Evolutionary conservation across 2,113 vertebrate species (phyloP), one percentile per base, ranked within the genome.

Genomic region (Pseudorasbora parva): DNA sequence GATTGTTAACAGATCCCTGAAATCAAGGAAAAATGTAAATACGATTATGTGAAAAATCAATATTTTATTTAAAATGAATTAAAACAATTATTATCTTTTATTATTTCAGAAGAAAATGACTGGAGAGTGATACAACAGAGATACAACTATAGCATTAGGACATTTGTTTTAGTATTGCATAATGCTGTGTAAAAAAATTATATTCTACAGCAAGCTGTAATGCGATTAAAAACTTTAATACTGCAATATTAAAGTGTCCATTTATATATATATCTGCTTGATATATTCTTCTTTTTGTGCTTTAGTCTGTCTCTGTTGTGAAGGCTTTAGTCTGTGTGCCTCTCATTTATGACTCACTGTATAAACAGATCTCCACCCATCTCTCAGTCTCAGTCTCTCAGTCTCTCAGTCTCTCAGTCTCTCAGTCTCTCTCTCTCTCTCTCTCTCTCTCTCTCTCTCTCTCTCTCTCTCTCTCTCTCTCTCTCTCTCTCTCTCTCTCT

Each of bases 311-410:
- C 81, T 85, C 77, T 87, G 78, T 87, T 57, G 78, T 11, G 37
- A 54, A 41, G 21, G 66, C 72, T 49, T 77, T 81, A 80, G 60
- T 76, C 71, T 49, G 10, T 62, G 54, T 49, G 57, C 72, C 57
- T 85, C 62, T 76, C 37, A 76, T 23, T 21, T 5, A 82, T 88
- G 85, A 88, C 73, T 87, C 86, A 88, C 64, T 82, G 83, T 84
- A 47, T 81, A 87, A 85, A 85, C 83, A 84, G n/a, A 59, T 59
- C 86, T 78, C 77, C 84, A 82, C 86, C 81, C 25, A 59, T 49
- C 56, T n/a, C n/a, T n/a, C n/a, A n/a, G n/a, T n/a, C n/a, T n/a
- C n/a, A n/a, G n/a, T n/a, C n/a, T n/a, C n/a, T n/a, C n/a, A n/a
- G n/a, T n/a, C n/a, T n/a, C n/a, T n/a, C n/a, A n/a, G n/a, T n/a